Evolutionary conservation across 2,113 vertebrate species (phyloP).

Genomic region (Xenus cinereus): DNA sequence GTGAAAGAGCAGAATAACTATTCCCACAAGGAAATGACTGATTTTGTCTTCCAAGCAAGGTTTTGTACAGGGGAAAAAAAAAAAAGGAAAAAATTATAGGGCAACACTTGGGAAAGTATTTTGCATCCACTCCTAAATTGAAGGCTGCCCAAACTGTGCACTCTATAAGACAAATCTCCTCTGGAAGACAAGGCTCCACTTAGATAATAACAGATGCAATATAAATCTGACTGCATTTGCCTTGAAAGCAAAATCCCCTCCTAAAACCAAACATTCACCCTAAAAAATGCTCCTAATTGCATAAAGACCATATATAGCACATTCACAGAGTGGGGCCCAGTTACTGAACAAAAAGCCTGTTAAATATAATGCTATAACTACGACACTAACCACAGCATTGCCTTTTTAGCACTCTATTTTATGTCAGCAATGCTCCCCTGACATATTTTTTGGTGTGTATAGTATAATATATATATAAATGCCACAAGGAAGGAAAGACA

Average conservation of each 20-base stretch:
- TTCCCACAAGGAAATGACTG: background rate
- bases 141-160: background rate
- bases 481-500: background rate
- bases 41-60: conserved; percentile 10
- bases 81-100: background rate
- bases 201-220: conserved; percentile 19
- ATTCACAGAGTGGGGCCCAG: background rate
- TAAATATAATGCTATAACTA: background rate
- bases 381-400: background rate
- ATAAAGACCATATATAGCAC: background rate
- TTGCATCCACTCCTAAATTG: background rate
- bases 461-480: background rate
- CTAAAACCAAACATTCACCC: background rate
- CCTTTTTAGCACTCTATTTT: background rate
- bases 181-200: background rate
- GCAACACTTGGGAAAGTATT: background rate
- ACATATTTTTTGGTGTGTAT: background rate
- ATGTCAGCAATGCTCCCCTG: background rate
- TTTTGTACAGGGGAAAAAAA: background rate
- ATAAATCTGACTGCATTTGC: conserved; percentile 12
- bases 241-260: conserved; percentile 17
- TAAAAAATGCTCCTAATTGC: conserved; percentile 17
- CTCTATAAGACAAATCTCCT: background rate
- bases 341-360: background rate
- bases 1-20: background rate